phyloP scores from a whole-genome alignment of 2,888 invertebrate species.

The Acleris cristana region DNA sequence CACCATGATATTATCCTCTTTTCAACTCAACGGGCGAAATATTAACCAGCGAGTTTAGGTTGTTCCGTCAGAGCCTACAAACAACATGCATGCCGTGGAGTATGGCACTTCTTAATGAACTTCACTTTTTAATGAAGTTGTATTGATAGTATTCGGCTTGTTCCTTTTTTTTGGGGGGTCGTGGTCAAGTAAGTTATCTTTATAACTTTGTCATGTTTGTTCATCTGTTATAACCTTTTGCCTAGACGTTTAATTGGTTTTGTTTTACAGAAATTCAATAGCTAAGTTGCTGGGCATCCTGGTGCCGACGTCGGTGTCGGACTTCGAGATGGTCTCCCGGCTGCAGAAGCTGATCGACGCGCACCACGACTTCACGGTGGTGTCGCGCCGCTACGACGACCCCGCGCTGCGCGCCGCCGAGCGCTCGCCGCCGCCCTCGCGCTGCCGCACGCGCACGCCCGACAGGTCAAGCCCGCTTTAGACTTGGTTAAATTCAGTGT shows the following conservation, averaged over 20 bases:
- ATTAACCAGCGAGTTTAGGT: no score
- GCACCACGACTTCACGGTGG: conserved; percentile 93
- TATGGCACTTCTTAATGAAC: not conserved
- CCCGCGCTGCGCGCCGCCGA: conserved; percentile 73
- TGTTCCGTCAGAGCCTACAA: no score
- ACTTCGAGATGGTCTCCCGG: conserved; percentile 90
- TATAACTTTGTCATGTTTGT: no score
- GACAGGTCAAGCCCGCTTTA: conserved; percentile 72
- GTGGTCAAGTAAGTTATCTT: no score
- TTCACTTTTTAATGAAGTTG: not conserved
- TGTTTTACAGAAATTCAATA: conserved; percentile 84
- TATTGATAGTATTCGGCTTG: not conserved
- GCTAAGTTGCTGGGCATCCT: conserved; percentile 88
- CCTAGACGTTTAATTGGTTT: not conserved
- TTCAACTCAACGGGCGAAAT: no score
- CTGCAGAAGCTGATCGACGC: conserved; percentile 93
- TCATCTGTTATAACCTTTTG: no score
- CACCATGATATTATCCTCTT: no score
- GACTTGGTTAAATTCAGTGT: no score
- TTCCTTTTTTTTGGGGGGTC: no score
- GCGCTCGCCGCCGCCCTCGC: conserved; percentile 77
- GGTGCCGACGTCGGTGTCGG: conserved; percentile 86
- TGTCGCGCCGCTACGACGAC: conserved; percentile 87
- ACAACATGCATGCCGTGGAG: no score
- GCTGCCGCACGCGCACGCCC: conserved; percentile 80